Evolutionary conservation across 2,797 vertebrate genomes (phyloP), one percentile per base, ranked within the genome.

Genomic region (Helicolenus hilgendorfi): DNA sequence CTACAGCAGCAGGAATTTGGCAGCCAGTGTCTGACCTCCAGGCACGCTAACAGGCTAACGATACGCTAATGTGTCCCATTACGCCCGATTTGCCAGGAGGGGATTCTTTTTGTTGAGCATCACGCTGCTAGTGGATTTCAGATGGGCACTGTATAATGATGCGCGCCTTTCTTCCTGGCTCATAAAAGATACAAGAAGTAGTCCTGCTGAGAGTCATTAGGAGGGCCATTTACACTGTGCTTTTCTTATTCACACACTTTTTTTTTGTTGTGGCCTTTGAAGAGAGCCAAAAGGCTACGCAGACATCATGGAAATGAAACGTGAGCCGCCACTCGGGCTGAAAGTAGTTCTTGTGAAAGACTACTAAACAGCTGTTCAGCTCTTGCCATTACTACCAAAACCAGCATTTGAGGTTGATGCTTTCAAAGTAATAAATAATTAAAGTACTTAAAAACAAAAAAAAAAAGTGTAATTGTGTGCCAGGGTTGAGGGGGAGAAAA

Each of bases 21-120:
- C 95, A 96, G 94, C 85, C 69, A 88, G 83, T 31, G 88, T 90
- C 94, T 95, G 95, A 97, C 97, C 96, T 95, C 94, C 93, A 95
- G 97, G 96, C 96, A 95, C 89, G 95, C 96, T 95, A 94, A 94
- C 91, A 96, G 96, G 94, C 96, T 97, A 96, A 97, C 95, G 96
- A 96, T 89, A 95, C 94, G 86, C 96, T 98, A 97, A 97, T 97
- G 97, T 96, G 95, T 97, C 96, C 97, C 96, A 97, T 97, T 97
- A 97, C 89, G 84, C 92, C 91, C 94, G 94, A 97, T 96, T 96
- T 96, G 95, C 96, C 95, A 92, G 95, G 94, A 96, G 95, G 96
- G 94, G 95, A 95, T 96, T 96, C 92, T 97, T 97, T 97, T 96
- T 95, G 95, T 95, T 86, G 95, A 97, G 96, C 96, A 95, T 95